Conservation (phyloP, 2,888 invertebrate species). For the Pseudanteris insignis region DNA sequence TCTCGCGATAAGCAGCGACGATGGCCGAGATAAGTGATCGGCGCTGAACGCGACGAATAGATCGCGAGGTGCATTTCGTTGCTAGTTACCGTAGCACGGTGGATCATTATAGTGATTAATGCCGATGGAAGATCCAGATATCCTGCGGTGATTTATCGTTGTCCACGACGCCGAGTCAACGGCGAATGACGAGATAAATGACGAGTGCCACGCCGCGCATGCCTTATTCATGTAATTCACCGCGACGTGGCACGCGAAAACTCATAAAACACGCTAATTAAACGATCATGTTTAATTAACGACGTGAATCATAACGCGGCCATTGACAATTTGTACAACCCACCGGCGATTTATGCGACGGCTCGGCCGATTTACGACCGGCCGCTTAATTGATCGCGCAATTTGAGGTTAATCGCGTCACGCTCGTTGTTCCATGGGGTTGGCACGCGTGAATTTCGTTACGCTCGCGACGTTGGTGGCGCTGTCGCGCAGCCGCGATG, state of each 20-base stretch:
- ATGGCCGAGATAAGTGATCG: slow-evolving; percentile 53
- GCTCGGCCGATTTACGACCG: slow-evolving; percentile 4
- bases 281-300: slow-evolving; percentile 28
- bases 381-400: slow-evolving; percentile 10
- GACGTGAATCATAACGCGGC: slow-evolving; percentile 16
- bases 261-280: slow-evolving; percentile 33
- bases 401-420: slow-evolving; percentile 8
- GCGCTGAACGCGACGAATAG: slow-evolving; percentile 48
- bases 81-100: slow-evolving; percentile 55
- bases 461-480: too few species aligned
- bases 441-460: too few species aligned
- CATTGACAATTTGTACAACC: slow-evolving; percentile 36
- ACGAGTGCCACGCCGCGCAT: slow-evolving; percentile 42
- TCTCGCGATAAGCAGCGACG: slow-evolving; percentile 55
- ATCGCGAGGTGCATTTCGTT: slow-evolving; percentile 55
- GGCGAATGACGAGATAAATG: slow-evolving; percentile 59
- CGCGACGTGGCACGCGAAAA: too few species aligned
- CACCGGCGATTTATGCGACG: slow-evolving; percentile 14
- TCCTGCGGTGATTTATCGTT: slow-evolving; percentile 63
- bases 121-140: slow-evolving; percentile 62
- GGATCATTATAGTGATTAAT: slow-evolving; percentile 66
- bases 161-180: slow-evolving; percentile 59
- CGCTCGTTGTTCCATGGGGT: not conserved
- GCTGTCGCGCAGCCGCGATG: not conserved
- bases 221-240: slow-evolving; percentile 37